Evolutionary conservation across 2,113 vertebrate species (phyloP).

Genomic region (Xenopus borealis): DNA sequence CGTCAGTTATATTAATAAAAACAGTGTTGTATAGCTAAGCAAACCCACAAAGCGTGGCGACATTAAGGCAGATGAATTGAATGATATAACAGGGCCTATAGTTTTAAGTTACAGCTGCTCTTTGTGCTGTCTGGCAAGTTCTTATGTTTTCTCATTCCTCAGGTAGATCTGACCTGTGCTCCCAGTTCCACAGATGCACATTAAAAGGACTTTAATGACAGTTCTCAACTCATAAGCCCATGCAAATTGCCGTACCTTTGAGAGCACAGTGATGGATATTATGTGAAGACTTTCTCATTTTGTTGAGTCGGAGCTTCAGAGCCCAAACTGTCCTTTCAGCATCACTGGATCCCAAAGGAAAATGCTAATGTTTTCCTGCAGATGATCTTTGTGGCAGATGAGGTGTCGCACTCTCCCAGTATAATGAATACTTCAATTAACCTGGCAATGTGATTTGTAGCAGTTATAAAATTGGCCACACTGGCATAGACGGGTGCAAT

Average conservation of each 20-base stretch:
- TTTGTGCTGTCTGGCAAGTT: no score
- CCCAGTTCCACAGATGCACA: neutral
- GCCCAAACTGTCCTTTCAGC: conserved; percentile 46
- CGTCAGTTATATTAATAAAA: no score
- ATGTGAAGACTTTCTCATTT: conserved; percentile 55
- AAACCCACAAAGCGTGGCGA: no score
- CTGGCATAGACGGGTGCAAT: neutral
- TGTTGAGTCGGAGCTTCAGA: conserved; percentile 45
- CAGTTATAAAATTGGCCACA: conserved; percentile 50
- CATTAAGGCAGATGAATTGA: no score
- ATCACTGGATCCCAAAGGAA: conserved; percentile 43
- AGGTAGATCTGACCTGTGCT: no score
- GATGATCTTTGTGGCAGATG: conserved; percentile 24
- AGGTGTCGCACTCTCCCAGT: conserved; percentile 46
- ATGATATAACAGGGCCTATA: no score
- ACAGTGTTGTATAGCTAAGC: no score
- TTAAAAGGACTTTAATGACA: conserved; percentile 50
- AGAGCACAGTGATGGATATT: conserved; percentile 49
- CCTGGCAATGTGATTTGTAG: conserved; percentile 56
- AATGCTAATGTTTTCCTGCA: conserved; percentile 49
- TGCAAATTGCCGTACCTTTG: conserved; percentile 53
- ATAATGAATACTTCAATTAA: conserved; percentile 50
- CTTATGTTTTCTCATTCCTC: no score
- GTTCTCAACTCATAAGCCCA: conserved; percentile 51
- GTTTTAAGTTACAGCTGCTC: no score